Evolutionary conservation across 2,797 vertebrate genomes (phyloP).

Genomic region (Rallus crepitans): DNA sequence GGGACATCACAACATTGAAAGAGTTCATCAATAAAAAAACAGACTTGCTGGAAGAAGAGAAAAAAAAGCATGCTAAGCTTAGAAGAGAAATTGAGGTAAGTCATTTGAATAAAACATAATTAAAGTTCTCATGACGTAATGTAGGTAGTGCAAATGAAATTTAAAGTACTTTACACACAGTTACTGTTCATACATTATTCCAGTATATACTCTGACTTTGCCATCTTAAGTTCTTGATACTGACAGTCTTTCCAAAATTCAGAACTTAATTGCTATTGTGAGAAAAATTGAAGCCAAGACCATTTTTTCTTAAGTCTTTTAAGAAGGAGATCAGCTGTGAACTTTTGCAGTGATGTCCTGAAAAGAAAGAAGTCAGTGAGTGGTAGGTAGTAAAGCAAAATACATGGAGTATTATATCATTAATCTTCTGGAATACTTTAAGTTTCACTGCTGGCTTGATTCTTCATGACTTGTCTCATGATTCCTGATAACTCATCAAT

Average conservation of each 20-base stretch:
- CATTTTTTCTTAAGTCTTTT: not conserved
- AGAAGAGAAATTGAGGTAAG: conserved; percentile 81
- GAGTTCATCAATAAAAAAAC: conserved; percentile 67
- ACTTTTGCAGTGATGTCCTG: not conserved
- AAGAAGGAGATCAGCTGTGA: not conserved
- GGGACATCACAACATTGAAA: conserved; percentile 63
- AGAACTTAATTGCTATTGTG: not conserved
- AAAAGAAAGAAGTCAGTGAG: not conserved
- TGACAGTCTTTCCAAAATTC: not conserved
- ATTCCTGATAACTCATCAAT: not conserved
- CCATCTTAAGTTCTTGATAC: not conserved
- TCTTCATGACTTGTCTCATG: not conserved
- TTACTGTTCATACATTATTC: not conserved
- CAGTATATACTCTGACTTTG: not conserved
- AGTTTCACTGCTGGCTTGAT: not conserved
- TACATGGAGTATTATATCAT: not conserved
- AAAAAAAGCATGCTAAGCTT: conserved; percentile 74
- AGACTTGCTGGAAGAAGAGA: conserved; percentile 70
- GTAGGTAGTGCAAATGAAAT: not conserved
- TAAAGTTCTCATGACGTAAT: not conserved
- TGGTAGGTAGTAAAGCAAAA: not conserved
- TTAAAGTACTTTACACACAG: not conserved
- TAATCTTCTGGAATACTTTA: not conserved
- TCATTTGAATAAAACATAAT: not conserved
- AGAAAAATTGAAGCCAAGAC: not conserved